These are phyloP conservation scores for Acromyrmex heyeri DNA, from an alignment of 1,140 invertebrate species.

Conservation along the genomic window DNA sequence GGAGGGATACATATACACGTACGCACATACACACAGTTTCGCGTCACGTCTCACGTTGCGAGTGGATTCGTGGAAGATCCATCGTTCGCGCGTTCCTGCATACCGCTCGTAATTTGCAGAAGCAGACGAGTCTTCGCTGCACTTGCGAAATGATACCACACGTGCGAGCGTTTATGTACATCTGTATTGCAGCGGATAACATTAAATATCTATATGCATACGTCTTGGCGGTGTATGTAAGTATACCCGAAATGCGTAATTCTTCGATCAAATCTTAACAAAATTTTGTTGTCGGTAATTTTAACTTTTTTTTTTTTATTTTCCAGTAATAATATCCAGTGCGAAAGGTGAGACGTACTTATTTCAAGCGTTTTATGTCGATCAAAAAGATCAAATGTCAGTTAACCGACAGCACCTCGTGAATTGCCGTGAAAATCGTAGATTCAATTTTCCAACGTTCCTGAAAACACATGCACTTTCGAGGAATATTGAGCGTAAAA, in stretches of 20 bases:
- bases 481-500: not conserved
- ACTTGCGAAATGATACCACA: slow-evolving; percentile 21
- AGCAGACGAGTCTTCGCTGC: not conserved
- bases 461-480: not conserved
- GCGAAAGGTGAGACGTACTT: not conserved
- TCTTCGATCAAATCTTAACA: not conserved
- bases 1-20: not conserved
- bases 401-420: not conserved
- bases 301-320: not conserved
- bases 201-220: not conserved
- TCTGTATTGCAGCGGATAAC: not conserved
- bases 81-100: slow-evolving; percentile 19
- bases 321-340: no score
- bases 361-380: not conserved
- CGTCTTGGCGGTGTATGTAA: not conserved
- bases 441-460: not conserved
- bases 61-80: slow-evolving; percentile 36
- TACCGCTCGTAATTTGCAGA: slow-evolving; percentile 31
- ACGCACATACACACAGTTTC: not conserved
- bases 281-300: not conserved
- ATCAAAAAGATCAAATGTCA: not conserved
- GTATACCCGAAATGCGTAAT: not conserved
- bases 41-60: slow-evolving; percentile 28
- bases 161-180: not conserved
- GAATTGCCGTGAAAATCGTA: not conserved